A percentile compares a stretch with the other conserved stretches of the same genome.
Evolutionary conservation across 1,140 invertebrate genomes (phyloP).

Genomic region (Microplitis mediator): DNA sequence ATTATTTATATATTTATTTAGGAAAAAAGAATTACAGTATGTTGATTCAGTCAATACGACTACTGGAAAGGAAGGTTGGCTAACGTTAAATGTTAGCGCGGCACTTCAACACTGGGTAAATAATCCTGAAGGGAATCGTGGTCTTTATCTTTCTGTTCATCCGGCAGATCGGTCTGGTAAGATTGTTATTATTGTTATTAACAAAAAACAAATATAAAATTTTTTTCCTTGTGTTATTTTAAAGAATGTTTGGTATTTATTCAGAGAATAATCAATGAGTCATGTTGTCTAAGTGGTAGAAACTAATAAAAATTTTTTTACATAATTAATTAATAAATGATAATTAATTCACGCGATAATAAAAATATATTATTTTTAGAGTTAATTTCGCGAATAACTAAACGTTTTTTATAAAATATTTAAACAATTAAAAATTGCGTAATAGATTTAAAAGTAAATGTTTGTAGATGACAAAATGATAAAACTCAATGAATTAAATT

Average conservation of each 20-base stretch:
- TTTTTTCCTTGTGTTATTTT: neutral
- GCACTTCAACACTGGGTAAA: conserved; percentile 78
- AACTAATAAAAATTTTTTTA: neutral
- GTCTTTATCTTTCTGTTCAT: conserved; percentile 86
- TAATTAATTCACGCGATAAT: neutral
- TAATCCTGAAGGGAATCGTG: conserved; percentile 80
- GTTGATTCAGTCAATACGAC: conserved; percentile 71
- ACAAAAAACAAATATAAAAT: neutral
- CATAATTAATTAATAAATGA: neutral
- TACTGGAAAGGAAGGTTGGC: conserved; percentile 73
- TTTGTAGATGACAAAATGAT: conserved; percentile 32
- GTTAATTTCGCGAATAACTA: too few species aligned
- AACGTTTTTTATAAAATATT: too few species aligned
- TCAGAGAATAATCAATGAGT: conserved; percentile 13
- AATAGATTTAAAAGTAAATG: conserved; percentile 8
- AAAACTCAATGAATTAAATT: conserved; percentile 36
- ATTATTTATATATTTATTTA: conserved; percentile 48
- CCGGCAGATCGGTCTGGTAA: conserved; percentile 71
- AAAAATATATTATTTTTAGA: neutral
- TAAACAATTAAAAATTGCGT: neutral
- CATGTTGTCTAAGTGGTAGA: neutral
- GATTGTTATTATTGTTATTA: conserved; percentile 9
- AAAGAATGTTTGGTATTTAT: conserved; percentile 23
- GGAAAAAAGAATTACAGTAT: conserved; percentile 70
- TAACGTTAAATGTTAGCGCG: conserved; percentile 77